Evolutionary conservation across 2,888 invertebrate genomes (phyloP), one percentile per base, ranked within the genome.

Genomic region (Neelides folsomi): DNA sequence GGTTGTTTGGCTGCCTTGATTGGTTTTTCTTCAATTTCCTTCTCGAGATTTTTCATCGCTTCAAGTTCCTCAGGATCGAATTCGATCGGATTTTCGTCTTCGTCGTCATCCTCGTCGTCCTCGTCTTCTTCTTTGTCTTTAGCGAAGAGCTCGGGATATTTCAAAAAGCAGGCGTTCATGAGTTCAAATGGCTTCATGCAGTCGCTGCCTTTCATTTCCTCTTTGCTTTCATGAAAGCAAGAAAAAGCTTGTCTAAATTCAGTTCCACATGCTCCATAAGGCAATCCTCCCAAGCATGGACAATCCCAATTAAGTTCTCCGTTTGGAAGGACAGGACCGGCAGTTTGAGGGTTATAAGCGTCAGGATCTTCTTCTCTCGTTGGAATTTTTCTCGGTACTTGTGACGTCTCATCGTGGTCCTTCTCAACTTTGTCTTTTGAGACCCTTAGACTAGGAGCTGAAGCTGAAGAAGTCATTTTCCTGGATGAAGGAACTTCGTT

Each of bases 221-320:
- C 82, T 53, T 79, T 79, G 60, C 71, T 70, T 66, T 88, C 86
- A 70, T 94, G 93, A 70, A 94, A 94, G 71, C 95, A 95, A 34
- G 87, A 83, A 71, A 95, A 93, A 2, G 94, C 92, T 62, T 90
- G 86, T 40, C 94, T 76, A 72, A 95, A 95, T 70, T 90, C 84
- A 12, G 83, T 77, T 1, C 92, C 94, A 70, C 95, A 95, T 0
- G 95, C 94, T 0, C 95, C 94, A 0, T 89, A 88, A 5, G 93
- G 89, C 87, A 94, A 93, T n/a, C 92, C 92, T 12, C 94, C 94
- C 36, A 95, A 76, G 69, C 95, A 95, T 0, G 94, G 94, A 68
- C 95, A 95, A 68, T 85, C 85, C 94, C 94, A 95, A 73, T 95
- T 95, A 60, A 95, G 90, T 56, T 84, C 80, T 5, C 94, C 94